Percentiles rank a stretch among this genome's conserved stretches.
phyloP scores from a whole-genome alignment of 2,797 vertebrate species.

The Liasis olivaceus region DNA sequence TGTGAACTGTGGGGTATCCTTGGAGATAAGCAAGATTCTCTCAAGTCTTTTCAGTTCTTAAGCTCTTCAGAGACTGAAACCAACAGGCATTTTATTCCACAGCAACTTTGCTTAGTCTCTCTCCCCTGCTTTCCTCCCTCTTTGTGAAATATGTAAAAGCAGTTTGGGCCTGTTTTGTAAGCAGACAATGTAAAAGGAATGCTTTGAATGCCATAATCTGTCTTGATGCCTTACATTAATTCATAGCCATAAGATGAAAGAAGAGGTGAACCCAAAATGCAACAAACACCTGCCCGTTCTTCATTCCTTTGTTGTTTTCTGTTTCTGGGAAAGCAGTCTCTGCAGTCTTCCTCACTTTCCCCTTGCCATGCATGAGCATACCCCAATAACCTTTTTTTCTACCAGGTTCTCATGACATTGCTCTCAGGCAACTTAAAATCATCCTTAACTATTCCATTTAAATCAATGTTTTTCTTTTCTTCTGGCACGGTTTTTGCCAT shows the following conservation, averaged over 20 bases:
- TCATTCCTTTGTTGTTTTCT: background rate
- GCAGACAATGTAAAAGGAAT: slow-evolving; percentile 14
- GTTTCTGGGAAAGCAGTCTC: background rate
- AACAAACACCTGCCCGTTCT: background rate
- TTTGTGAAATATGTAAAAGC: slow-evolving; percentile 12
- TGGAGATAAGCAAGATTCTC: slow-evolving; percentile 68
- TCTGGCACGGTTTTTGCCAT: background rate
- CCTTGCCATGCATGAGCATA: background rate
- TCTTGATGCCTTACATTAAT: background rate
- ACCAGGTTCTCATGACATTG: background rate
- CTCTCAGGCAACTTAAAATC: background rate
- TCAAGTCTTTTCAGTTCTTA: slow-evolving; percentile 62
- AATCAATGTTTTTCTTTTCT: background rate
- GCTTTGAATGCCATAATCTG: background rate
- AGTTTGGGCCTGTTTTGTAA: slow-evolving; percentile 22
- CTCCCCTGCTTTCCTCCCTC: background rate
- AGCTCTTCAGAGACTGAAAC: slow-evolving; percentile 41
- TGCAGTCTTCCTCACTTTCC: background rate
- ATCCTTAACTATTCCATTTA: background rate
- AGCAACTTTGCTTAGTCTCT: slow-evolving; percentile 24
- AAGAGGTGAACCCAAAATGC: background rate
- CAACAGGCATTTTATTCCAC: slow-evolving; percentile 47
- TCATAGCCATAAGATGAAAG: background rate
- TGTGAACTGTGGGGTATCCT: slow-evolving; percentile 65
- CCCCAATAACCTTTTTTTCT: background rate